phyloP scores from a whole-genome alignment of 2,888 invertebrate species.

The Leucophenga maculata region DNA sequence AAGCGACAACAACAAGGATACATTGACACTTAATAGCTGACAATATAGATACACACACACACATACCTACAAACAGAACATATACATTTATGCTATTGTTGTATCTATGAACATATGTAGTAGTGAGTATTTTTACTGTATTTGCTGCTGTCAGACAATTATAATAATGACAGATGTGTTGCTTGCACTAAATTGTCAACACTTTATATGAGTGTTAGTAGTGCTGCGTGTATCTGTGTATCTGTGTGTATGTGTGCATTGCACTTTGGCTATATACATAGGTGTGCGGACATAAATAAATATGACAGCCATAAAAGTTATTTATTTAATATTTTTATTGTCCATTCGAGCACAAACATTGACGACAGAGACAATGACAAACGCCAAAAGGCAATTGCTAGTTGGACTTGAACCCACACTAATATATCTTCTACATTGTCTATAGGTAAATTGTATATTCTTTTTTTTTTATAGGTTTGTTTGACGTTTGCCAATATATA shows the following conservation, averaged over 20 bases:
- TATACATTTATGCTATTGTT: too few species aligned
- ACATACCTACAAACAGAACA: conserved; percentile 34
- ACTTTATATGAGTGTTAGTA: neutral
- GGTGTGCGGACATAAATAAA: conserved; percentile 23
- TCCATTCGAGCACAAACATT: neutral
- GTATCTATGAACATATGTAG: conserved; percentile 10
- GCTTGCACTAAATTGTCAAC: conserved; percentile 32
- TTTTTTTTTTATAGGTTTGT: too few species aligned
- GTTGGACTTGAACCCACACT: too few species aligned
- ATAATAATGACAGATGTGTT: conserved; percentile 60
- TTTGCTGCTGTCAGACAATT: conserved; percentile 41
- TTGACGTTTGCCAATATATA: too few species aligned
- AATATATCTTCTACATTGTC: too few species aligned
- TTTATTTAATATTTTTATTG: conserved; percentile 29
- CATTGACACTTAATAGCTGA: conserved; percentile 27
- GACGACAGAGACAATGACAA: too few species aligned
- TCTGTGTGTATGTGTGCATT: conserved; percentile 3
- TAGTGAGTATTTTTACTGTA: conserved; percentile 8
- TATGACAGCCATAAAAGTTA: conserved; percentile 33
- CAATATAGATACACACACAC: conserved; percentile 1
- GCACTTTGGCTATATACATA: neutral
- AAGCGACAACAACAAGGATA: neutral
- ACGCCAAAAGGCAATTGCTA: too few species aligned
- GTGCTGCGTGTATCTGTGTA: neutral
- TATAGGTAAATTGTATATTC: too few species aligned